A percentile compares a stretch with the other conserved stretches of the same genome.
These are phyloP conservation scores for Drosophila serrata DNA, from an alignment of 1,140 invertebrate genomes.

Conservation along the genomic window DNA sequence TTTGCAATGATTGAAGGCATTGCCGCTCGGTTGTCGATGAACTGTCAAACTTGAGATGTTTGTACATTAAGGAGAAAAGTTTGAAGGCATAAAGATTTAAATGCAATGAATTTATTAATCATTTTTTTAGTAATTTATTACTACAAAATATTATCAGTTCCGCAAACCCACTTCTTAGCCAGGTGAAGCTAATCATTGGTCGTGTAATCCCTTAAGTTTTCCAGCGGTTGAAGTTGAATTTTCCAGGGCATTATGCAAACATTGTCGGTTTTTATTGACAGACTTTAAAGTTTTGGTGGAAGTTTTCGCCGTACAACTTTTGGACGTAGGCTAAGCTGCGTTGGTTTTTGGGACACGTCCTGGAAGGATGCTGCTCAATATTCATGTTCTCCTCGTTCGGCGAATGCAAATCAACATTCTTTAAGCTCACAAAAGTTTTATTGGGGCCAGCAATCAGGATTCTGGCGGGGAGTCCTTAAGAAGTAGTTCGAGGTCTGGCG, in stretches of 20 bases:
- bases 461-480: constrained; percentile 9
- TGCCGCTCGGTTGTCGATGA: constrained; percentile 9
- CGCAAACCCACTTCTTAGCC: too few species aligned
- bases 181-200: constrained; percentile 23
- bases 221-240: neutral
- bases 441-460: constrained; percentile 31
- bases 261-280: constrained; percentile 44
- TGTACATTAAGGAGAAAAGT: neutral
- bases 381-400: constrained; percentile 58
- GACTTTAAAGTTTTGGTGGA: constrained; percentile 57
- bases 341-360: constrained; percentile 13
- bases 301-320: constrained; percentile 36
- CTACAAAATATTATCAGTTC: too few species aligned
- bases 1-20: constrained; percentile 55
- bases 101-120: neutral
- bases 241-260: constrained; percentile 49
- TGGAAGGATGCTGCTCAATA: constrained; percentile 52
- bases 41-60: constrained; percentile 3
- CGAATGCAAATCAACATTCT: constrained; percentile 65
- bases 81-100: neutral
- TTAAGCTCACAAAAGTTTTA: constrained; percentile 44
- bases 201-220: constrained; percentile 24
- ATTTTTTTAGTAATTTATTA: neutral
- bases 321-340: constrained; percentile 21
- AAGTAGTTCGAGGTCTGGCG: constrained; percentile 20